Percentiles rank a stretch among this genome's conserved stretches.
Conservation (phyloP, 2,113 vertebrate genomes). For the Crotalus viridis region DNA sequence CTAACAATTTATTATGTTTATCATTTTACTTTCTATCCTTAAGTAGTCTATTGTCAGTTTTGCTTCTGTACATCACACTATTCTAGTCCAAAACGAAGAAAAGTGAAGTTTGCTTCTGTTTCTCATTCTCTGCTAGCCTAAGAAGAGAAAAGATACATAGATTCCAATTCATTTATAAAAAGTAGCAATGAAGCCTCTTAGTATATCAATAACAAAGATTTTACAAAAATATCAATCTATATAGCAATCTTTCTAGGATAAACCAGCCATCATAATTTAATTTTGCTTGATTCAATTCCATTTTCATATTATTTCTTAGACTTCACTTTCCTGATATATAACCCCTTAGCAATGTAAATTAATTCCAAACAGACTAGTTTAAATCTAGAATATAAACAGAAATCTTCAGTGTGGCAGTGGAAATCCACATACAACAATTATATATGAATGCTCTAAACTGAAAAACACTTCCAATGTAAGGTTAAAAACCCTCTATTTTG, state of each 20-base stretch:
- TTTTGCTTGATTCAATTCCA: not conserved
- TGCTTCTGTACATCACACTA: not conserved
- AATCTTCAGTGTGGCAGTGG: not conserved
- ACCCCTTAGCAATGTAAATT: not conserved
- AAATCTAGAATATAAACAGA: not conserved
- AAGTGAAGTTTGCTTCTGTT: not conserved
- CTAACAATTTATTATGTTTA: not conserved
- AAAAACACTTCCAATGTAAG: not conserved
- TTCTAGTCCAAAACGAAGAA: not conserved
- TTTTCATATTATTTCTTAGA: not conserved
- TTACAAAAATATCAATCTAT: not conserved
- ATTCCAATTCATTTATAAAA: not conserved
- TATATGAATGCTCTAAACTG: not conserved
- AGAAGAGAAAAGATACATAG: not conserved
- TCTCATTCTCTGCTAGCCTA: not conserved
- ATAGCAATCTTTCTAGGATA: not conserved
- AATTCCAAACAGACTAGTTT: not conserved
- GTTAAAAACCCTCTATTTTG: not conserved
- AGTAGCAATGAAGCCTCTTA: not conserved
- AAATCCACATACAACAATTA: not conserved
- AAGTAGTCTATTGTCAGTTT: not conserved
- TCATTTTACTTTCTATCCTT: not conserved
- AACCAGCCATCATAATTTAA: not conserved
- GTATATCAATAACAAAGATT: not conserved
- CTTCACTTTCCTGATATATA: not conserved